These are phyloP conservation scores for Sphenopsis melanotis DNA, from an alignment of 2,797 vertebrate genomes.

Conservation along the genomic window DNA sequence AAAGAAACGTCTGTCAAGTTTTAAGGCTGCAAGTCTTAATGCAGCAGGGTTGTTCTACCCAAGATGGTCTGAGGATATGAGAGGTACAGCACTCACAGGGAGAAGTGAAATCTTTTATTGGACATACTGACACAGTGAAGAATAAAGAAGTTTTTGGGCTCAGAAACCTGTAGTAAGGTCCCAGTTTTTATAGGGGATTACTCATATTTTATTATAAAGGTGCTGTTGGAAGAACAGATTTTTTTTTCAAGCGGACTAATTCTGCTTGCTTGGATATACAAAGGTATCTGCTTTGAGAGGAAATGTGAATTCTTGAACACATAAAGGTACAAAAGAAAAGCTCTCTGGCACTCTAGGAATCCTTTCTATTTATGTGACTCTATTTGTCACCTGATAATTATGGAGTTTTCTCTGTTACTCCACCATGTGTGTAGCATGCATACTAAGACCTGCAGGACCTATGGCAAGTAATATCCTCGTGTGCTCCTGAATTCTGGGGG, in stretches of 20 bases:
- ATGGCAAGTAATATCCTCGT: not conserved
- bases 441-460: not conserved
- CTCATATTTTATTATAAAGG: not conserved
- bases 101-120: not conserved
- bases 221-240: not conserved
- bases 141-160: not conserved
- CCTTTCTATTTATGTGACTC: not conserved
- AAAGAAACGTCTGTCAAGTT: constrained; percentile 59
- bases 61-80: not conserved
- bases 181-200: not conserved
- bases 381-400: not conserved
- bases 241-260: not conserved
- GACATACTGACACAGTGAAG: not conserved
- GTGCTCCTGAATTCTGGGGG: not conserved
- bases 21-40: constrained; percentile 24
- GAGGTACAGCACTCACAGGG: not conserved
- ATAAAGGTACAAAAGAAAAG: not conserved
- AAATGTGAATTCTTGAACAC: not conserved
- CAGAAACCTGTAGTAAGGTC: not conserved
- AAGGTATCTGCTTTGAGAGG: not conserved
- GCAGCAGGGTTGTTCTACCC: not conserved
- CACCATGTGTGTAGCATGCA: not conserved
- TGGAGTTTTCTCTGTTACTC: not conserved
- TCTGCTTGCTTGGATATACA: not conserved
- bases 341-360: not conserved